Evolutionary conservation across 2,113 vertebrate genomes (phyloP), one percentile per base, ranked within the genome.

Genomic region (Grammatotria lemairii): DNA sequence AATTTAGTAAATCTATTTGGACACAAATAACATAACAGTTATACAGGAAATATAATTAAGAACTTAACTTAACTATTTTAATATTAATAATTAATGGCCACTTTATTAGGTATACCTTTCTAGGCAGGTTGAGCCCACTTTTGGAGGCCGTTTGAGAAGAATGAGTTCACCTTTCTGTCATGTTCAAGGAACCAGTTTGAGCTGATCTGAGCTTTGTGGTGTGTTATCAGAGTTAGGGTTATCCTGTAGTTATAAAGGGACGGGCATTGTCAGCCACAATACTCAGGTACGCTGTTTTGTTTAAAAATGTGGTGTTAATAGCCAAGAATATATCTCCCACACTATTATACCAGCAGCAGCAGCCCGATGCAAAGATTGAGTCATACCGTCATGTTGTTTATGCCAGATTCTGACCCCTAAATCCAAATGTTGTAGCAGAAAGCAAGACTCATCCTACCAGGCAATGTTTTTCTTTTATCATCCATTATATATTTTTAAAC

Each of bases 211-310:
- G 6, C 2, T 40, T 9, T 70, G 35, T 40, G 35, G 12, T 70
- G 63, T 23, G 35, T 40, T 21, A 70, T 42, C 1, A 23, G 8
- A 42, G 8, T n/a, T 16, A 23, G 33, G 33, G 33, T 35, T 35
- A 35, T 35, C 33, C 33, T 35, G 21, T 73, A 16, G 38, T 73
- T 9, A 17, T 73, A 73, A 42, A 9, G 11, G 13, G 5, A 26
- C 0, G 1, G 38, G 21, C 0, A 45, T 45, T 16, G 19, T 73
- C 38, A 10, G 38, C 38, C 21, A 16, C 38, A 42, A 42, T 7
- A 70, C 13, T 70, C 65, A 42, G 0, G 2, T 42, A 2, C n/a
- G 21, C 0, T 6, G 35, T 42, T 4, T 9, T 45, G 21, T 70
- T 70, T 70, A 70, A 2, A 70, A 14, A 42, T 42, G n/a, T 23